Evolutionary conservation across 2,888 invertebrate species (phyloP), one percentile per base, ranked within the genome.

Genomic region (Metopia argyrocephala): DNA sequence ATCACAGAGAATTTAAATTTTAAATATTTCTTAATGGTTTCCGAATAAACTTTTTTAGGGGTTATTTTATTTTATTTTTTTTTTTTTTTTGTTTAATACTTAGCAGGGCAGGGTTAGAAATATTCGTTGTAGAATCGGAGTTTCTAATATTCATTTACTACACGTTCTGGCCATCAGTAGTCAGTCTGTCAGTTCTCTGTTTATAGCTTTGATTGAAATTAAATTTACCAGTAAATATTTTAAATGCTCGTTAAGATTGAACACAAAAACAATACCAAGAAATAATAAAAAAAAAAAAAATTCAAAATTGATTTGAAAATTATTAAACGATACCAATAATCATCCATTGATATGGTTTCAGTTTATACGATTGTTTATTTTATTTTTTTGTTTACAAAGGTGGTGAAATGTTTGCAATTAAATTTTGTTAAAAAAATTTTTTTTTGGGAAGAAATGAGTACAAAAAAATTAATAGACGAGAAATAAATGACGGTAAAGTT

Each of bases 161-260:
- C 45, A 20, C 15, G 45, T 61, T 64, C 0, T 28, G 27, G 18
- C 48, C 46, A 50, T 18, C 21, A 45, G 7, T 7, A 61, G 5
- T 45, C 20, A 27, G 38, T 9, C 9, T 20, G 20, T 12, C 64
- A 9, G 28, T 46, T 64, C n/a, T 45, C 62, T 28, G 46, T 74
- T 38, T 31, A 65, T 65, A 65, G 48, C 59, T 74, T 65, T 50
- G 57, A 74, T 65, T 64, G 73, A 65, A 65, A 57, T 57, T 9
- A 57, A 57, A 50, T 70, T 70, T 31, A 45, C 31, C 31, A 65
- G 65, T 65, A 66, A 74, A 74, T 65, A 27, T 65, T 64, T 65
- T 48, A 18, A 61, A 31, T 48, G 64, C 73, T 74, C 57, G 62
- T 68, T 54, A 68, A 68, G 46, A 68, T 62, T 25, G n/a, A 50